Conservation (phyloP, 2,888 invertebrate species). For the Glyphotaelius pellucidus region DNA sequence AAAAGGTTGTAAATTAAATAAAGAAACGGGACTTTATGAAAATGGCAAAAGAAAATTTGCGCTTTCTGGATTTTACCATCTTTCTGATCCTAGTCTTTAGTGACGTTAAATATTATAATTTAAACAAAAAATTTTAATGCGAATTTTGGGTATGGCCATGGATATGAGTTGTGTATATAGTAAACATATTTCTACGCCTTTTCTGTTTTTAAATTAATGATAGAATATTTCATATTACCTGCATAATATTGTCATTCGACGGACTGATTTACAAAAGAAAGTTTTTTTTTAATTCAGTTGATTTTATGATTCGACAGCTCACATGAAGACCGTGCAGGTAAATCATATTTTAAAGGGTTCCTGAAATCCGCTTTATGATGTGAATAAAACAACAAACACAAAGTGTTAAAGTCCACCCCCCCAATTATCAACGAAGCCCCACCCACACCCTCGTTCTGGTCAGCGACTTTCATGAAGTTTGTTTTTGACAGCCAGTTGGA, state of each 20-base stretch:
- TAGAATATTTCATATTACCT: no score
- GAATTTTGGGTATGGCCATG: no score
- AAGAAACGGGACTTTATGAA: no score
- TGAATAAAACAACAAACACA: no score
- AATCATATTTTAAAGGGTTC: not conserved
- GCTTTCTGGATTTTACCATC: no score
- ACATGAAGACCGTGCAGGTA: not conserved
- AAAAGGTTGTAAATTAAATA: not conserved
- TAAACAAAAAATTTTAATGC: no score
- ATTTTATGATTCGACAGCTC: not conserved
- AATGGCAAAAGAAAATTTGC: not conserved
- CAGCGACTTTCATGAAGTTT: not conserved
- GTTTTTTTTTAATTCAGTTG: no score
- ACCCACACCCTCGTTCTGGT: not conserved
- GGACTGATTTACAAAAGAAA: not conserved
- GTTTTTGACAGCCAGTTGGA: not conserved
- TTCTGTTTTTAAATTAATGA: not conserved
- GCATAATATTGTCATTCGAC: no score
- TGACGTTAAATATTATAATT: no score
- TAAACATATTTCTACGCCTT: not conserved
- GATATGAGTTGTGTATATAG: not conserved
- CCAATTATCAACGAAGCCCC: not conserved
- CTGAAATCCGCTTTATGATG: not conserved
- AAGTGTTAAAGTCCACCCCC: not conserved
- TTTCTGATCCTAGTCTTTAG: no score